Base-by-base conservation (phyloP, 2,797 vertebrate genomes). In the Ptychadena robeensis region DNA sequence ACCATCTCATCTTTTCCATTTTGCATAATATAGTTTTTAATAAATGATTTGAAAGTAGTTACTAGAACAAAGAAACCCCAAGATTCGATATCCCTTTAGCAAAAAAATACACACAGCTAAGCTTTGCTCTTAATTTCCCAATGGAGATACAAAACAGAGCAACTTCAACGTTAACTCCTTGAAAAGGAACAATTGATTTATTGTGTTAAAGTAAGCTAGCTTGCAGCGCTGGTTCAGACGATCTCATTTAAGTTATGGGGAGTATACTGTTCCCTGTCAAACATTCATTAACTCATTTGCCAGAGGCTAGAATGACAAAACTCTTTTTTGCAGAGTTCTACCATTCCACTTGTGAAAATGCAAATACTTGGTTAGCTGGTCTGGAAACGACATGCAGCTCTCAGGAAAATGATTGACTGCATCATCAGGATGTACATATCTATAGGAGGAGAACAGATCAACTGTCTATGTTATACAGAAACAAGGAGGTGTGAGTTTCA, bases 141-240 rank as follows among this genome's bases (percentile, higher is more conserved):
- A 22, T 61, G 82, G 77, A 84, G 69, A 70, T 70, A 75, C 71
- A 80, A 77, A 80, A 74, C 34, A 79, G 48, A 69, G 37, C 48
- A 75, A 68, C 28, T 68, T 80, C 80, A 84, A 80, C 25, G 59
- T 59, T 61, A 84, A 74, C 70, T 73, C 64, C 82, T 73, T 35
- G 37, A 27, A 84, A 70, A 74, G 35, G 64, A 84, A 84, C 82
- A 84, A 84, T 84, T 80, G 82, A 84, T 84, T 84, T 80, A 80
- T 70, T 80, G 77, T 80, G 44, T 75, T 74, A 53, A 74, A 70
- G 71, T 80, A 69, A 80, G 75, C 40, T 57, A 67, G 53, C 82
- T 59, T 59, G 69, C 75, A 83, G 82, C 44, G 0, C 70, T 35
- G 61, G 77, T 69, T 67, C 30, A 70, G 48, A 65, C 66, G 9